Base-by-base conservation (phyloP, 2,113 vertebrate genomes). In the Microcebus lehilahytsara region DNA sequence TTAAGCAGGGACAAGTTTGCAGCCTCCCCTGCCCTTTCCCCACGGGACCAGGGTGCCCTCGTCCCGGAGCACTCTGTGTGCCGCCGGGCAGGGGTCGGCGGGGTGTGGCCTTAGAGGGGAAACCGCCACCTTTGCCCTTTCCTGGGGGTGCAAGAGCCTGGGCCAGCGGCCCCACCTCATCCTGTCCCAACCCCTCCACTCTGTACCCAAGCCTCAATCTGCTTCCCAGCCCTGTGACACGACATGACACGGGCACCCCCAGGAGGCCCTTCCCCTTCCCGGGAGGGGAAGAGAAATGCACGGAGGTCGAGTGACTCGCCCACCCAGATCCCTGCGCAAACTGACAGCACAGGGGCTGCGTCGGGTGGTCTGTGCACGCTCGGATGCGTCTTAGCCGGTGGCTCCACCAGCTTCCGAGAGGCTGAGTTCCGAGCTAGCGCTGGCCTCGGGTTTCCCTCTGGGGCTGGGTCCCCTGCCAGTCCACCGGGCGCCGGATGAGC, bases 1-100 rank as follows among this genome's bases (percentile, higher is more conserved):
- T 97, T 97, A 97, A 96, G 94, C 16, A 51, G 40, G 94, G 58
- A 40, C 1, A 23, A 69, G 4, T 79, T 79, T n/a, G 60, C 13
- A 22, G 74, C 72, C 27, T 96, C 69, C n/a, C 34, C 80, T 64
- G 69, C 80, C 85, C 92, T 85, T 58, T 62, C 9, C 37, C 66
- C 75, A 9, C 9, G 30, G 81, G 94, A 32, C 69, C 49, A 69
- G 58, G 19, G 23, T 20, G 17, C 20, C 71, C 85, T 83, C 66
- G 60, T n/a, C 69, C 51, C 42, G 40, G 79, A 86, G 37, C 0
- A 9, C 42, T 6, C 1, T 9, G 77, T 30, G 85, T 46, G 69
- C 25, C 62, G 27, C 37, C 0, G 3, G 62, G 46, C 56, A 40
- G 75, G 84, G 62, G 32, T n/a, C 11, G 1, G 34, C 0, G 0